phyloP scores from a whole-genome alignment of 1,140 invertebrate species.

The Pachypeltis micranthus region DNA sequence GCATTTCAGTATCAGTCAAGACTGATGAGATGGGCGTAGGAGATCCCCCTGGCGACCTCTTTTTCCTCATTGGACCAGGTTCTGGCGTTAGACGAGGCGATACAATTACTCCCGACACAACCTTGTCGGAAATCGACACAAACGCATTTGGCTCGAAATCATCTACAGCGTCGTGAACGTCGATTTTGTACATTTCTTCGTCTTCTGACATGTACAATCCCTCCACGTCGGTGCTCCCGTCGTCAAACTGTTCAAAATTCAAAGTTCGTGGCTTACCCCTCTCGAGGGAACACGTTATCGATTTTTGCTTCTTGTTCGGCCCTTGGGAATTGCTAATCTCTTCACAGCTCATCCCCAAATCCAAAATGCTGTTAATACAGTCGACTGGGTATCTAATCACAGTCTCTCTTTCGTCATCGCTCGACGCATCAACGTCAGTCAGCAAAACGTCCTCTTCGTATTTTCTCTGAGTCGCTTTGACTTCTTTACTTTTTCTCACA shows the following conservation, averaged over 20 bases:
- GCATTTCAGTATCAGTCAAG: constrained; percentile 31
- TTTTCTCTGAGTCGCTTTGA: not conserved
- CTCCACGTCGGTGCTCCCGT: constrained; percentile 25
- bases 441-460: not conserved
- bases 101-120: not conserved
- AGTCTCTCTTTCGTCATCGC: constrained; percentile 18
- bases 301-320: constrained; percentile 14
- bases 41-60: not conserved
- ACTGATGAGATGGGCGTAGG: constrained; percentile 16
- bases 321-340: not conserved
- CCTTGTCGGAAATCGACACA: constrained; percentile 17
- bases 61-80: not conserved
- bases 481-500: not conserved
- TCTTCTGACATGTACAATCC: constrained; percentile 33
- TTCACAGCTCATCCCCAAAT: constrained; percentile 9
- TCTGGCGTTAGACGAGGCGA: constrained; percentile 22
- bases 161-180: constrained; percentile 10
- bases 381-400: constrained; percentile 1
- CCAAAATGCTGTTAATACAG: not conserved
- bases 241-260: constrained; percentile 13
- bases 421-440: constrained; percentile 18
- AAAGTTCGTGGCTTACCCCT: not conserved
- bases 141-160: not conserved
- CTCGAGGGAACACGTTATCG: constrained; percentile 11
- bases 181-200: constrained; percentile 32